Percentiles rank a stretch among this genome's conserved stretches.
phyloP scores from a whole-genome alignment of 2,888 invertebrate species.

The Melipona beecheii region DNA sequence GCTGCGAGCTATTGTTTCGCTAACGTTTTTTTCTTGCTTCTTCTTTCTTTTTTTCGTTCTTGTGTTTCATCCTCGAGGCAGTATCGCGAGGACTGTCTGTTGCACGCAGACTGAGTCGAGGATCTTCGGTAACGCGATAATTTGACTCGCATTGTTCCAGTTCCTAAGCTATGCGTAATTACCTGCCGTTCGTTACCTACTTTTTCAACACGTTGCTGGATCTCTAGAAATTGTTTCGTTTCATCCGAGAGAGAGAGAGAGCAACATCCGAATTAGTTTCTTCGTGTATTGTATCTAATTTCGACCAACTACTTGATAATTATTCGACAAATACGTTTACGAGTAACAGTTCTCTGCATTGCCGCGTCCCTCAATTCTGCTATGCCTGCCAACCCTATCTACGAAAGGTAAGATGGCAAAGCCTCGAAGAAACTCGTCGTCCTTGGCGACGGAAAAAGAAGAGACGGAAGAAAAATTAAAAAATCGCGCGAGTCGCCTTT shows the following conservation, averaged over 20 bases:
- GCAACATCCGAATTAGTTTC: too few relatives aligned
- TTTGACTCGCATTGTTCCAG: background rate
- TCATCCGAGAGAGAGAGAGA: too few relatives aligned
- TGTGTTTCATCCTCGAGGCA: background rate
- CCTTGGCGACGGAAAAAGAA: background rate
- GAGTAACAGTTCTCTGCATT: too few relatives aligned
- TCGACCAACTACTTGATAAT: too few relatives aligned
- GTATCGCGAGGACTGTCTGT: conserved; percentile 5
- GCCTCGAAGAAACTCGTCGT: background rate
- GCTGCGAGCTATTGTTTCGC: conserved; percentile 32
- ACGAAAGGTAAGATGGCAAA: background rate
- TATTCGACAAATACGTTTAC: too few relatives aligned
- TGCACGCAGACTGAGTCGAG: background rate
- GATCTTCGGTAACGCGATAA: background rate
- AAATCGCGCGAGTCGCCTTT: background rate
- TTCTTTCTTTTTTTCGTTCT: background rate
- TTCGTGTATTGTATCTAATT: too few relatives aligned
- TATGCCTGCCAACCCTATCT: background rate
- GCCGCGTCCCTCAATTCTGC: background rate
- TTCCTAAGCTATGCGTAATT: background rate
- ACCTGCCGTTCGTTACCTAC: background rate
- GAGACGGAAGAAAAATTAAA: too few relatives aligned
- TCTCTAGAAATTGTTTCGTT: background rate
- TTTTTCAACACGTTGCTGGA: background rate
- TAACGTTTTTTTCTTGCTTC: background rate